Conservation (phyloP, 2,888 invertebrate species). For the Melanargia galathea region DNA sequence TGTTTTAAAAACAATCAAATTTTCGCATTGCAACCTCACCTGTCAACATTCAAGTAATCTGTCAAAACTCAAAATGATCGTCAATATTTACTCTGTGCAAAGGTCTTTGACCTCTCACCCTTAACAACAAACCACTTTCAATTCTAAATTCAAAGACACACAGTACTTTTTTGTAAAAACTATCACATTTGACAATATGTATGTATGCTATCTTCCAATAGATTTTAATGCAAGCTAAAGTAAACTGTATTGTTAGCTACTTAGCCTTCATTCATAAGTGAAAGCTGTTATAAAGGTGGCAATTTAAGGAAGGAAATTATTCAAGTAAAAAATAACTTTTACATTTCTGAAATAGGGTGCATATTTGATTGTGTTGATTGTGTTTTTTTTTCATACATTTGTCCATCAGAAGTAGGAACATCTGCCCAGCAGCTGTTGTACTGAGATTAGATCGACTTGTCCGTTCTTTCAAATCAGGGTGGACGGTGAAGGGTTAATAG, state of each 20-base stretch:
- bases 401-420: conserved; percentile 54
- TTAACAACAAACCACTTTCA: conserved; percentile 34
- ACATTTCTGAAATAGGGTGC: conserved; percentile 10
- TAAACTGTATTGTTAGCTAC: conserved; percentile 10
- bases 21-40: conserved; percentile 42
- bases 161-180: conserved; percentile 35
- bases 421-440: conserved; percentile 74
- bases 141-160: conserved; percentile 32
- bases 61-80: conserved; percentile 42
- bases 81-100: conserved; percentile 39
- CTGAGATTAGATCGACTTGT: conserved; percentile 73
- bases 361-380: conserved; percentile 29
- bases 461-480: conserved; percentile 62
- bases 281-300: not conserved
- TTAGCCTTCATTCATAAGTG: conserved; percentile 22
- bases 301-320: not conserved
- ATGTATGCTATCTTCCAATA: conserved; percentile 14
- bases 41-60: conserved; percentile 49
- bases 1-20: not conserved
- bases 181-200: conserved; percentile 25
- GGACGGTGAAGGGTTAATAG: conserved; percentile 62
- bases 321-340: conserved; percentile 5
- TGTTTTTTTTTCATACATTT: conserved; percentile 36
- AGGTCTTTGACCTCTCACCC: conserved; percentile 44
- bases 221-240: conserved; percentile 1